Evolutionary conservation across 1,140 invertebrate species (phyloP).

Genomic region (Phymorhynchus buccinoides): DNA sequence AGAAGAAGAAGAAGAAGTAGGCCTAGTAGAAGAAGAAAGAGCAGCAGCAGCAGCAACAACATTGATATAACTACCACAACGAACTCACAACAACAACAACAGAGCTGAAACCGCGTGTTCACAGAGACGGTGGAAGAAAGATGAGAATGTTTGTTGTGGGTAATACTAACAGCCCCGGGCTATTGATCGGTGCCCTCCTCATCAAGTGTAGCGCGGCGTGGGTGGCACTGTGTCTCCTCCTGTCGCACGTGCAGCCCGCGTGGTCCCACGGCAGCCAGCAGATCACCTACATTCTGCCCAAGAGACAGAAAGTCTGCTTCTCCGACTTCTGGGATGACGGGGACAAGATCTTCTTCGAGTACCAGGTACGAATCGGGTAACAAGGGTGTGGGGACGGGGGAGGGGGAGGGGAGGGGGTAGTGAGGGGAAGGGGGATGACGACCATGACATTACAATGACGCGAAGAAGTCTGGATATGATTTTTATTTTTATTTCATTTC

Average conservation of each 20-base stretch:
- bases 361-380: not conserved
- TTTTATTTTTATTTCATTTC: not conserved
- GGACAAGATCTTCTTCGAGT: conserved; percentile 43
- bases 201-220: not conserved
- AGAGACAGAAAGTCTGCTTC: conserved; percentile 54
- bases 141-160: not conserved
- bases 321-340: conserved; percentile 50
- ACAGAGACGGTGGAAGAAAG: not conserved
- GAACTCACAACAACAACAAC: not conserved
- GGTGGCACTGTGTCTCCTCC: not conserved
- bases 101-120: not conserved
- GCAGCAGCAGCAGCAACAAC: not conserved
- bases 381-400: not conserved
- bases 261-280: not conserved
- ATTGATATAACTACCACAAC: too few species aligned
- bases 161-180: not conserved
- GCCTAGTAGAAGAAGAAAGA: too few species aligned
- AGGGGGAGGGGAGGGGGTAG: too few species aligned
- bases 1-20: too few species aligned
- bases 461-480: not conserved
- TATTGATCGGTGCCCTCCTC: not conserved
- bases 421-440: too few species aligned
- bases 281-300: conserved; percentile 19
- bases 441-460: not conserved
- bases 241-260: conserved; percentile 18